These are phyloP conservation scores for Plectrocnemia conspersa DNA, from an alignment of 1,140 invertebrate species.

Conservation along the genomic window DNA sequence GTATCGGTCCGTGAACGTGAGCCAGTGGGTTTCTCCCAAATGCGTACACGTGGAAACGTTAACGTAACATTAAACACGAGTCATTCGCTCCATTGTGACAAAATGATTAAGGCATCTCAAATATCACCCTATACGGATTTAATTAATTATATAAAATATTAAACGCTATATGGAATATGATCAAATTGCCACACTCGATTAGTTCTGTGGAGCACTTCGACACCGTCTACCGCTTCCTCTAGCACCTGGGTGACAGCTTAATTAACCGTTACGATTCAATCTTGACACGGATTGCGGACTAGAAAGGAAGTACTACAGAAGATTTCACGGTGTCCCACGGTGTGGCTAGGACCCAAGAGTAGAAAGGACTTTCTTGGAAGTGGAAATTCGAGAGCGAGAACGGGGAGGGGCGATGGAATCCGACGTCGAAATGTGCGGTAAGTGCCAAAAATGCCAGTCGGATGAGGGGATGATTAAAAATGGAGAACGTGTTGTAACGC, in stretches of 20 bases:
- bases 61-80: no score
- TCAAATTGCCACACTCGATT: slow-evolving; percentile 14
- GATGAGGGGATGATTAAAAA: slow-evolving; percentile 4
- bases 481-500: neutral
- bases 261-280: slow-evolving; percentile 32
- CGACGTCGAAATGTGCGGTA: neutral
- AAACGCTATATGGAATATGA: no score
- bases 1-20: no score
- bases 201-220: neutral
- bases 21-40: no score
- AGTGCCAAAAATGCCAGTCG: slow-evolving; percentile 1
- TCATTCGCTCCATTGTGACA: no score
- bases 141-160: neutral
- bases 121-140: neutral
- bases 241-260: slow-evolving; percentile 22
- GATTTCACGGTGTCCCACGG: neutral
- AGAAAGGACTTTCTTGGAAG: no score
- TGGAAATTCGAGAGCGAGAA: slow-evolving; percentile 1
- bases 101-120: no score
- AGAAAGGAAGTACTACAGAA: neutral
- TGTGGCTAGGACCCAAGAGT: neutral
- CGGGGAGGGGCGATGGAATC: neutral
- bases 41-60: no score
- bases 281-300: slow-evolving; percentile 19
- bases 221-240: neutral